Evolutionary conservation across 1,140 invertebrate species (phyloP).

Genomic region (Armadillidium nasatum): DNA sequence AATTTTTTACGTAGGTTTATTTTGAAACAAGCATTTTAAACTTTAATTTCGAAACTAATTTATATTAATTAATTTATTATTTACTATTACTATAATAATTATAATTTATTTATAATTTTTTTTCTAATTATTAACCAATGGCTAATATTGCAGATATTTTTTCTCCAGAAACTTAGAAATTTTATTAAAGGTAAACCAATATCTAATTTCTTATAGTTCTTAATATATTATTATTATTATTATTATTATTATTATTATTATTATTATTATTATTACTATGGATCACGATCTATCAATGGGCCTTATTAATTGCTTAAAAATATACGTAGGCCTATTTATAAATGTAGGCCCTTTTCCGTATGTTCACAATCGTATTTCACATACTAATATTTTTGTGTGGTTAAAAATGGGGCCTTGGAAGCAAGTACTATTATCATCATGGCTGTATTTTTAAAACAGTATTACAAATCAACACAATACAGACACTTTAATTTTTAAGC

Average conservation of each 20-base stretch:
- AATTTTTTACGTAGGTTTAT: not conserved
- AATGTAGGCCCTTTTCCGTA: not conserved
- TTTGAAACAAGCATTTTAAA: not conserved
- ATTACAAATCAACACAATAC: constrained; percentile 1
- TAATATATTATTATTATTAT: too few relatives aligned
- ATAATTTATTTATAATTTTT: not conserved
- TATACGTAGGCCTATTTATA: not conserved
- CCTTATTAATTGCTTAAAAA: not conserved
- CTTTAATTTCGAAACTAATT: not conserved
- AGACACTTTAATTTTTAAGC: not conserved
- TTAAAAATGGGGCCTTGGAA: too few relatives aligned
- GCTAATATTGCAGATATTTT: not conserved
- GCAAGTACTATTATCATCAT: not conserved
- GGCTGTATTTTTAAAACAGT: not conserved
- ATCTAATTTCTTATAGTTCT: not conserved
- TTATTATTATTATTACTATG: too few relatives aligned
- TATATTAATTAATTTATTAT: not conserved
- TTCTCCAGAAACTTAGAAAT: too few relatives aligned
- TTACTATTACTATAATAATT: not conserved
- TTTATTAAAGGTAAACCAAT: not conserved
- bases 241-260: too few relatives aligned
- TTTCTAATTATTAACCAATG: not conserved
- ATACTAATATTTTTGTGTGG: not conserved
- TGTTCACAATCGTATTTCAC: not conserved
- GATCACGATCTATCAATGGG: too few relatives aligned